phyloP scores from a whole-genome alignment of 2,797 vertebrate genomes.

The Nothura maculosa region DNA sequence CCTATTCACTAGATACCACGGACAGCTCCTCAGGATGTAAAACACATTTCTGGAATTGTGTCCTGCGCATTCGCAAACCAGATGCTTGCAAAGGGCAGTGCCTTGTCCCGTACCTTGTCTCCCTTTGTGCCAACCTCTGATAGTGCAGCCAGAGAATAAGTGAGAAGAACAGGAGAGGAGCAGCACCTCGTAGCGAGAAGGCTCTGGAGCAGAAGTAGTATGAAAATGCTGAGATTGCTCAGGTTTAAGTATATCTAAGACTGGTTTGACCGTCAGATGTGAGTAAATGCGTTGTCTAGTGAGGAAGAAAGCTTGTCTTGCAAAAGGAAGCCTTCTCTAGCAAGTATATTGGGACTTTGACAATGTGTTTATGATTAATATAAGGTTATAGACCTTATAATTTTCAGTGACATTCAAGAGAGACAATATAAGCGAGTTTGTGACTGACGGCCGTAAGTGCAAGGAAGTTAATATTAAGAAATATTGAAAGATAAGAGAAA shows the following conservation, averaged over 20 bases:
- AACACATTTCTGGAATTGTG: neutral
- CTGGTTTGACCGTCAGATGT: neutral
- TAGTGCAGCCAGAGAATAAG: neutral
- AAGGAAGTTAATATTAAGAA: neutral
- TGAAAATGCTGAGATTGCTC: neutral
- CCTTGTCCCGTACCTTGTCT: neutral
- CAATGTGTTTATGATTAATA: neutral
- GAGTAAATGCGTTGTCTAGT: neutral
- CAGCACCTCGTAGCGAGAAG: neutral
- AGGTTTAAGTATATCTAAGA: neutral
- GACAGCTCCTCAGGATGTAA: neutral
- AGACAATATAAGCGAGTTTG: neutral
- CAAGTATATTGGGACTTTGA: neutral
- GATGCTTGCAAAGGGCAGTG: too few species aligned
- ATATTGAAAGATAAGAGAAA: neutral
- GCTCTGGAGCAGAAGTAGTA: neutral
- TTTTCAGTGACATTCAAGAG: neutral
- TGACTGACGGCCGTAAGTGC: fast-evolving
- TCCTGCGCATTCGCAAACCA: neutral
- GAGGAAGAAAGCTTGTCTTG: neutral
- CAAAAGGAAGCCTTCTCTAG: neutral
- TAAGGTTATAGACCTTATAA: neutral
- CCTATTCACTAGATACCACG: neutral
- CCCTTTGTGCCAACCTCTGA: neutral
- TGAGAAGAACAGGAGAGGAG: neutral